phyloP scores from a whole-genome alignment of 2,888 invertebrate species.

The Euphydryas editha region DNA sequence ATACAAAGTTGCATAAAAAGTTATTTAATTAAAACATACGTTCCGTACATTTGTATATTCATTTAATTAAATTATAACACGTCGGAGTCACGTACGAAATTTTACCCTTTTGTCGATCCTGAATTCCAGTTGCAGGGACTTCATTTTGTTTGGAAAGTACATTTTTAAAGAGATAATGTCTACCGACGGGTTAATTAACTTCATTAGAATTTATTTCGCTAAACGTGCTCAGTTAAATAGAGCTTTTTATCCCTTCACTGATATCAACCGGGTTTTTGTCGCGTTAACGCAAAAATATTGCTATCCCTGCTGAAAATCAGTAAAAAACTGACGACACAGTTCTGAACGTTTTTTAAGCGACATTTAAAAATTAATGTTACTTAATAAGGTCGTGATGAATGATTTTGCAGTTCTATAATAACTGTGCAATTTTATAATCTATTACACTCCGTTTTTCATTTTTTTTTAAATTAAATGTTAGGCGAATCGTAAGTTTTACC shows the following conservation, averaged over 20 bases:
- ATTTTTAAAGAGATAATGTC: constrained; percentile 75
- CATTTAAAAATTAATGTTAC: neutral
- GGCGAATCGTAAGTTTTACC: no score
- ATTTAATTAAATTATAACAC: constrained; percentile 11
- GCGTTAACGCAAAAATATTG: constrained; percentile 46
- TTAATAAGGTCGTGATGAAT: constrained; percentile 1
- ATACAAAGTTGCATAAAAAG: neutral
- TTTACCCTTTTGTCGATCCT: constrained; percentile 32
- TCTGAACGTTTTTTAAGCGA: constrained; percentile 16
- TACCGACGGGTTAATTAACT: constrained; percentile 77
- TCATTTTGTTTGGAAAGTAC: constrained; percentile 45
- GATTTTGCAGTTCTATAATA: neutral
- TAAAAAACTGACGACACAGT: constrained; percentile 37
- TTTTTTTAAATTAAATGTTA: neutral
- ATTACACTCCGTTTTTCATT: neutral
- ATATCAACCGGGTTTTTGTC: constrained; percentile 47
- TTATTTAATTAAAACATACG: neutral
- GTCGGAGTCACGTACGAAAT: constrained; percentile 14
- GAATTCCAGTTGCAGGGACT: constrained; percentile 15
- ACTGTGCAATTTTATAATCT: neutral
- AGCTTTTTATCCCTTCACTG: constrained; percentile 54
- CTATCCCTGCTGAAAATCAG: constrained; percentile 33
- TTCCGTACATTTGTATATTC: neutral
- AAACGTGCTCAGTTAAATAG: constrained; percentile 63
- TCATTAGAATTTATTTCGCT: constrained; percentile 78